Conservation (phyloP, 2,888 invertebrate species). For the Drosophila ustulata region DNA sequence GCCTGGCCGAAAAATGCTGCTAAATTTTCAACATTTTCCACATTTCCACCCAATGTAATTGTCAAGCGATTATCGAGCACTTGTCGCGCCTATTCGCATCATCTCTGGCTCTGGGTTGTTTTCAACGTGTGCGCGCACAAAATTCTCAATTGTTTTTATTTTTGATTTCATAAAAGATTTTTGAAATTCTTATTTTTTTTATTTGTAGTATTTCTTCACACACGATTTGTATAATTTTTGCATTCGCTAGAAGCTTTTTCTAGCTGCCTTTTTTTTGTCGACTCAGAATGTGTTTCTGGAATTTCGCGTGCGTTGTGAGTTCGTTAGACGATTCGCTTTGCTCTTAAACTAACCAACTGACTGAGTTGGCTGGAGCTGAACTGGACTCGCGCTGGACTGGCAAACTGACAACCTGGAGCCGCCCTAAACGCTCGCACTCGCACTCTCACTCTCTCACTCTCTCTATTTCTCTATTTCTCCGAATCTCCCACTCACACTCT, state of each 20-base stretch:
- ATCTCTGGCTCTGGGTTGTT: not conserved
- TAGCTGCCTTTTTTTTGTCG: slow-evolving; percentile 2
- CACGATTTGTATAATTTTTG: slow-evolving; percentile 12
- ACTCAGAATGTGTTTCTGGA: slow-evolving; percentile 12
- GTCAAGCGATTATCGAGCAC: slow-evolving; percentile 51
- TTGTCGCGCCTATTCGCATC: slow-evolving; percentile 43
- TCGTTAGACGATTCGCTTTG: slow-evolving; percentile 37
- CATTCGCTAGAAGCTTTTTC: slow-evolving; percentile 18
- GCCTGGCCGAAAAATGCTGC: slow-evolving; percentile 12
- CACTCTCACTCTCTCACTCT: slow-evolving; percentile 7
- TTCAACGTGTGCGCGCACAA: slow-evolving; percentile 25
- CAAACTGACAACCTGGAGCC: slow-evolving; percentile 55
- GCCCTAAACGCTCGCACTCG: slow-evolving; percentile 50
- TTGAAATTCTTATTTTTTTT: not conserved
- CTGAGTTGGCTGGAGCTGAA: slow-evolving; percentile 55
- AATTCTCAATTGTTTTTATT: slow-evolving; percentile 12
- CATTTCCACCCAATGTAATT: slow-evolving; percentile 38
- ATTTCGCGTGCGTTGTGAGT: slow-evolving; percentile 38
- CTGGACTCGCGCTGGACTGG: slow-evolving; percentile 54
- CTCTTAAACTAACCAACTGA: slow-evolving; percentile 53
- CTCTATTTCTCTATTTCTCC: not conserved
- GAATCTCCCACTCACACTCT: not conserved
- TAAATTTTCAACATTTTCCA: slow-evolving; percentile 10
- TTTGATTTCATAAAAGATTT: slow-evolving; percentile 6
- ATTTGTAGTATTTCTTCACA: not conserved